Evolutionary conservation across 2,888 invertebrate species (phyloP), one percentile per base, ranked within the genome.

Genomic region (Nymphalis c-album): DNA sequence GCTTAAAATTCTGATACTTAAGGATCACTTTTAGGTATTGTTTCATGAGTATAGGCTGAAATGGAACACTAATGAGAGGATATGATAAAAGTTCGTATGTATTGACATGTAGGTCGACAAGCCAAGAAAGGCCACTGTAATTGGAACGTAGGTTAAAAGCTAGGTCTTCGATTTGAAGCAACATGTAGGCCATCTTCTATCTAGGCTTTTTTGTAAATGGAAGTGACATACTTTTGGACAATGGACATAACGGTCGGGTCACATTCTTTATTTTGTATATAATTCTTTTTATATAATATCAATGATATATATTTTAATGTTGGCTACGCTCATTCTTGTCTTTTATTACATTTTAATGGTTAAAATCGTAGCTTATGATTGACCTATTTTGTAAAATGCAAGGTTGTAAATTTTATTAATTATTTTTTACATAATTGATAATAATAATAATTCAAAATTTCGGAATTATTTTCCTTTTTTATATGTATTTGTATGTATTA

Each of bases 101-200:
- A 57, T 58, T 50, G 57, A 18, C 45, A 62, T 58, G 20, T 51
- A 65, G 64, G 64, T 65, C 64, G 58, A 69, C 65, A 59, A 61
- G 68, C 31, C 48, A 53, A 55, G 53, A 55, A 64, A 68, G 60
- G 60, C 55, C 59, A 50, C 60, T 64, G 57, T 68, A 68, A 68
- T 64, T 64, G 64, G 65, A 51, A 58, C 61, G 61, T 35, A 65
- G 62, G 65, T 55, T 65, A 61, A 64, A 64, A 50, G 58, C 64
- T 57, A 57, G 48, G 55, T 64, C 60, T 68, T 60, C 57, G 64
- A 64, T 68, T 48, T 18, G 60, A 60, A 48, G 50, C 48, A 58
- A 50, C 35, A 62, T 57, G 62, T 45, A 40, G 57, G 57, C 35
- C 57, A 40, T 57, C 40, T 40, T 57, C 8, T 40, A 57, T 40